A percentile compares a stretch with the other conserved stretches of the same genome.
These are phyloP conservation scores for Apodemia hepburni DNA, from an alignment of 2,888 invertebrate species.

Conservation along the genomic window DNA sequence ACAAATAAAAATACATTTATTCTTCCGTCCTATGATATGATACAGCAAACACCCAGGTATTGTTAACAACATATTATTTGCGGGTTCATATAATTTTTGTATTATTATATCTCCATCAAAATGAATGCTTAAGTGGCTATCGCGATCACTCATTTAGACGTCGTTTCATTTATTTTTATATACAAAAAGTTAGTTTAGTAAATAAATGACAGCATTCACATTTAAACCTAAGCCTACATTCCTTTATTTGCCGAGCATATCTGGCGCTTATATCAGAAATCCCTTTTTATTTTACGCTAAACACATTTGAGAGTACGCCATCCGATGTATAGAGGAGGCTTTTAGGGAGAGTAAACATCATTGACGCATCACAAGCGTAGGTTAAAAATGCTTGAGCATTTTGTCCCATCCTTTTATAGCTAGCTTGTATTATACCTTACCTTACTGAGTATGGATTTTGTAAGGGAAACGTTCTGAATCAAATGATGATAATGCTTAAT, in stretches of 20 bases:
- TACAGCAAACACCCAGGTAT: no score
- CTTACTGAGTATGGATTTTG: conserved; percentile 21
- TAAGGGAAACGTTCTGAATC: conserved; percentile 12
- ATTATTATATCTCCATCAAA: no score
- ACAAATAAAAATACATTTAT: no score
- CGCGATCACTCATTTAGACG: not conserved
- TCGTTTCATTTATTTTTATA: not conserved
- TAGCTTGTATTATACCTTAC: conserved; percentile 25
- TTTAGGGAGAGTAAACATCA: conserved; percentile 71
- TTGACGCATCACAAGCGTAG: conserved; percentile 57
- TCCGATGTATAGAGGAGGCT: conserved; percentile 48
- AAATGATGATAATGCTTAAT: not conserved
- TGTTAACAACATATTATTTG: no score
- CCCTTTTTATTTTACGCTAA: conserved; percentile 39
- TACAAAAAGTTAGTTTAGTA: not conserved
- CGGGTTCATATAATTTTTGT: no score
- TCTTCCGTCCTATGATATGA: no score
- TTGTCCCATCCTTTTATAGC: conserved; percentile 45
- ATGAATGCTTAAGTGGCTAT: not conserved
- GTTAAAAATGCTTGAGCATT: conserved; percentile 56
- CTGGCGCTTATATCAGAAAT: conserved; percentile 21
- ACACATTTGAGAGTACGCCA: conserved; percentile 39
- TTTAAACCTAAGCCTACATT: conserved; percentile 3
- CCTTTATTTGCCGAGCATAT: conserved; percentile 12
- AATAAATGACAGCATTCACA: not conserved